Base-by-base conservation (phyloP, 2,888 invertebrate genomes). In the Anagyrus pseudococci region DNA sequence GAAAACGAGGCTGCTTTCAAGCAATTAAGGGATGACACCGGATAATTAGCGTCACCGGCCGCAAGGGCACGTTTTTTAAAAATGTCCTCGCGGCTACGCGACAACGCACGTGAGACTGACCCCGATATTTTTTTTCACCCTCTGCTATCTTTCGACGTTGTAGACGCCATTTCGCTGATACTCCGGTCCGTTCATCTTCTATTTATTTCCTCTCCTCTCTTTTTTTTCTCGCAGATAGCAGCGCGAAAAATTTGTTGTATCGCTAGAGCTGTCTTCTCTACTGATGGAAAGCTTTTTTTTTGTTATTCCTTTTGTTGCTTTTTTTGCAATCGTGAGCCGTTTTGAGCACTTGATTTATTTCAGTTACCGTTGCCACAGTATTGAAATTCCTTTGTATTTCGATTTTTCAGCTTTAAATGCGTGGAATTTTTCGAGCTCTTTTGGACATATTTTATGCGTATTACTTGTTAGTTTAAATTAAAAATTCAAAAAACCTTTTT, bases 1-100 rank as follows among this genome's bases (percentile, higher is more conserved):
- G 33, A 58, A 58, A 58, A 58, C 43, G 58, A 49, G 58, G 29
- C 49, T 52, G 46, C 41, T 50, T 41, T 25, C 20, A 23, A 29
- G 44, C 53, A 57, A 52, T 62, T 62, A 53, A 62, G 58, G 53
- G 25, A 40, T 48, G 53, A 58, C 43, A 58, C 48, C 22, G 22
- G 43, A 49, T 58, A 63, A 54, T 63, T 58, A 63, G 48, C 41
- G 37, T 43, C 26, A 6, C 49, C 43, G 33, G 20, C 10, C 19
- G 20, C 7, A 50, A 20, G 56, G 26, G 49, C 46, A 37, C 33
- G 33, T 13, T 20, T 50, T 56, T 61, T 46, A 61, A 61, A 61
- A 50, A 56, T 61, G 44, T 56, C 44, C 49, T 44, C 20, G 43
- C 17, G 13, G 26, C 43, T 25, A 10, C 48, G 1, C 20, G 17